These are phyloP conservation scores for Halichoeres trimaculatus DNA, from an alignment of 2,113 vertebrate species.

Conservation along the genomic window DNA sequence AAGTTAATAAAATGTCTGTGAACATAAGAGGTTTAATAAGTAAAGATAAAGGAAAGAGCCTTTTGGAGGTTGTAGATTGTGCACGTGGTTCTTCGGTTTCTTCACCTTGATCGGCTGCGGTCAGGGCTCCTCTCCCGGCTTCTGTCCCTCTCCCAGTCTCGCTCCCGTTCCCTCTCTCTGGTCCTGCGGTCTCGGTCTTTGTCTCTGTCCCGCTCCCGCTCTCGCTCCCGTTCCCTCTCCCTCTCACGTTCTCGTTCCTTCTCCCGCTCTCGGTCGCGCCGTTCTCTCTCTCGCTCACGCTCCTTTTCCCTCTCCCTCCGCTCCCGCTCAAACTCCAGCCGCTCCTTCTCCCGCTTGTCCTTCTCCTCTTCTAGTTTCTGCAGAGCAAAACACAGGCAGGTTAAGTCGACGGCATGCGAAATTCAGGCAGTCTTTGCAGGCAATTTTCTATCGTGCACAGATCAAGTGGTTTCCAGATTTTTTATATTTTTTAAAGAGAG, in stretches of 20 bases:
- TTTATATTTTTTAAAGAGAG: slow-evolving; percentile 3
- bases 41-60: too few species aligned
- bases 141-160: slow-evolving; percentile 89
- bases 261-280: slow-evolving; percentile 84
- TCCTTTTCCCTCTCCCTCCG: slow-evolving; percentile 86
- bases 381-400: slow-evolving; percentile 85
- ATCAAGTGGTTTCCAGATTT: slow-evolving; percentile 81
- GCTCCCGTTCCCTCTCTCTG: slow-evolving; percentile 86
- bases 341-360: slow-evolving; percentile 95
- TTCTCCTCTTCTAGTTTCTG: slow-evolving; percentile 99
- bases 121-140: slow-evolving; percentile 88
- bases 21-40: too few species aligned
- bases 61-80: not conserved
- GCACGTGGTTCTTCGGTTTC: too few species aligned
- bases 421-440: slow-evolving; percentile 31
- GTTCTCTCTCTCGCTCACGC: slow-evolving; percentile 80
- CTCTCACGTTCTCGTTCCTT: slow-evolving; percentile 96
- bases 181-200: slow-evolving; percentile 87
- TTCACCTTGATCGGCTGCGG: slow-evolving; percentile 92
- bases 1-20: not conserved
- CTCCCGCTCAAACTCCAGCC: slow-evolving; percentile 94
- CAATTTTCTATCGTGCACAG: slow-evolving; percentile 67
- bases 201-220: slow-evolving; percentile 77
- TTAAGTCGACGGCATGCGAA: slow-evolving; percentile 50
- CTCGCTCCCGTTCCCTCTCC: slow-evolving; percentile 91